Evolutionary conservation across 2,113 vertebrate species (phyloP), one percentile per base, ranked within the genome.

Genomic region (Eptesicus fuscus): DNA sequence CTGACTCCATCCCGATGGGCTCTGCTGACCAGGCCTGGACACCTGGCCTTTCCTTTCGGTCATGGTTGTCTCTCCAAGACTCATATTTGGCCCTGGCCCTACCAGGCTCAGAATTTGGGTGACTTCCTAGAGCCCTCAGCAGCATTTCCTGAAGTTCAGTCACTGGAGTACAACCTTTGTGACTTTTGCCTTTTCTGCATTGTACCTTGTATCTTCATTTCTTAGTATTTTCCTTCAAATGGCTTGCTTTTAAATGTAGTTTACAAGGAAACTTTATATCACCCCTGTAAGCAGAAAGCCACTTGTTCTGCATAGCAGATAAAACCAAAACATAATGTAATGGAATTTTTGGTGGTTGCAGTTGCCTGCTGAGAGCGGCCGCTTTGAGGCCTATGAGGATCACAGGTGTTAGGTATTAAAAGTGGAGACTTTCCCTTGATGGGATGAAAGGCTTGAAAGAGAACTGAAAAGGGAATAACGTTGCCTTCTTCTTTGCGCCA

Each of bases 151-250:
- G 25, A 91, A 59, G 49, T 16, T 61, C 0, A 0, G 61, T 71
- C 61, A 61, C 17, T 82, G 49, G 78, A 42, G 7, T 53, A 40
- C 74, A 91, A 4, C 18, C 40, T 63, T 30, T 2, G 12, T 51
- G 53, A 59, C 32, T 82, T 85, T 83, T 51, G 9, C 49, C 22
- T 47, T 93, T 78, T 51, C 1, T 16, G 71, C 7, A 30, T 40
- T 56, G 78, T 14, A 16, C 30, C 56, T 25, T 63, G 25, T 90
- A 47, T 37, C 59, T 74, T 88, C 47, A 51, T 88, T 83, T 73
- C 22, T 83, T 59, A 73, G n/a, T 67, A 44, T 74, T 92, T 93
- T 96, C 89, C 37, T 73, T 47, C 78, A 53, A 78, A 44, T 73
- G 44, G 28, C 70, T 78, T 6, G 0, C 9, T 69, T 87, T 88